These are phyloP conservation scores for Troides helena DNA, from an alignment of 2,888 invertebrate genomes.

Conservation along the genomic window DNA sequence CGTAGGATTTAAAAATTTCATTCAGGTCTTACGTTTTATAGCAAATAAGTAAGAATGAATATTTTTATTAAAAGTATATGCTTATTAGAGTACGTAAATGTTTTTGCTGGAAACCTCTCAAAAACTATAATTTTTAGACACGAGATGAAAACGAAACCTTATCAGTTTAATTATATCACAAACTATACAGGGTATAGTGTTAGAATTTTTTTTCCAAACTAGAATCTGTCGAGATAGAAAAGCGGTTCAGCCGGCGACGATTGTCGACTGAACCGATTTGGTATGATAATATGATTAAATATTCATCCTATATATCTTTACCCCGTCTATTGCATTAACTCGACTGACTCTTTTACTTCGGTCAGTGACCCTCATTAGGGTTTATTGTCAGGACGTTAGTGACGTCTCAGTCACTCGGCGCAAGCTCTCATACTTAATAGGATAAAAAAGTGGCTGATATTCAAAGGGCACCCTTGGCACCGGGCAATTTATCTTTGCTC, in stretches of 20 bases:
- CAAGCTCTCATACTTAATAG: slow-evolving; percentile 18
- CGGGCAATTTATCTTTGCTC: slow-evolving; percentile 23
- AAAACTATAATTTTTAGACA: not conserved
- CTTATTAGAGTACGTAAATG: no score
- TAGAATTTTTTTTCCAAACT: no score
- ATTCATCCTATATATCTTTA: no score
- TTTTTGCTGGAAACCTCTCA: not conserved
- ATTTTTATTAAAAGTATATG: no score
- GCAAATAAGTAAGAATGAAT: no score
- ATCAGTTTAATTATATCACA: not conserved
- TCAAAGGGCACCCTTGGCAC: slow-evolving; percentile 11
- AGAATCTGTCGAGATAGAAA: no score
- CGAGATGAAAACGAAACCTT: slow-evolving; percentile 2
- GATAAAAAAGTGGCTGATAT: slow-evolving; percentile 19
- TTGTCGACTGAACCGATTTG: no score
- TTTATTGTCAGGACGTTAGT: slow-evolving; percentile 2
- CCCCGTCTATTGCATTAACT: not conserved
- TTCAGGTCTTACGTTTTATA: no score
- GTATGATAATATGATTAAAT: no score
- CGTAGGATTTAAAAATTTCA: no score
- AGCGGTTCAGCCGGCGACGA: no score
- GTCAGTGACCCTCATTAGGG: slow-evolving; percentile 13
- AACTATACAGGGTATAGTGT: no score
- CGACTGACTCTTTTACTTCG: not conserved
- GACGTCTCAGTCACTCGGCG: slow-evolving; percentile 8